Percentiles rank a stretch among this genome's conserved stretches.
These are phyloP conservation scores for Campoplex nolae DNA, from an alignment of 2,888 invertebrate genomes.

Conservation along the genomic window DNA sequence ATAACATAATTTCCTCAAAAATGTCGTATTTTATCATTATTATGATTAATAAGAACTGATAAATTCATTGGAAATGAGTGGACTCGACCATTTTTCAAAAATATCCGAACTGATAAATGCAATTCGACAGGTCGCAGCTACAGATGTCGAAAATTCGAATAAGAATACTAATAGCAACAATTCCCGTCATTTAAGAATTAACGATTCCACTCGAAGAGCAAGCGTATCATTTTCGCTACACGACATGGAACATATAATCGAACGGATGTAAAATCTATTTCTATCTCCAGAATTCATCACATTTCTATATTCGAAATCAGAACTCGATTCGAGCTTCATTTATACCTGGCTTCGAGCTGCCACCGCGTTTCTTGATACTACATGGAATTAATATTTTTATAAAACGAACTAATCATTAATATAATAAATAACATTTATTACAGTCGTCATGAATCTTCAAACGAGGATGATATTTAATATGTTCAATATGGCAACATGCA, in stretches of 20 bases:
- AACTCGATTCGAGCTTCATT: conserved; percentile 51
- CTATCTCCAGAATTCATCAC: conserved; percentile 61
- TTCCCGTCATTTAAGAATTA: not conserved
- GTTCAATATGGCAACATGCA: too few species aligned
- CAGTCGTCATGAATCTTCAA: conserved; percentile 58
- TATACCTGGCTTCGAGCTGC: not conserved
- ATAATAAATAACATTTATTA: not conserved
- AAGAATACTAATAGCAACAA: conserved; percentile 9
- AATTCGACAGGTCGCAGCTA: conserved; percentile 41
- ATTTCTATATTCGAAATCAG: conserved; percentile 56
- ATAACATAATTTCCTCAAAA: not conserved
- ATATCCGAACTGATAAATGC: too few species aligned
- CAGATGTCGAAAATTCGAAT: not conserved
- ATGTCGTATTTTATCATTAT: not conserved
- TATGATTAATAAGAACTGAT: too few species aligned
- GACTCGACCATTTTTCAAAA: too few species aligned
- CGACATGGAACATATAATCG: conserved; percentile 29
- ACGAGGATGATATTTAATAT: conserved; percentile 44
- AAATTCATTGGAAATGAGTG: too few species aligned
- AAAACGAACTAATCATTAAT: not conserved
- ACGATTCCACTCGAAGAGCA: conserved; percentile 12
- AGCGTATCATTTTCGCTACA: conserved; percentile 39
- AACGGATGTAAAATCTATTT: conserved; percentile 60
- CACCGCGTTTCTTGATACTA: too few species aligned
- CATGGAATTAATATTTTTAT: not conserved